Evolutionary conservation across 2,113 vertebrate species (phyloP), one percentile per base, ranked within the genome.

Genomic region (Lophochroa leadbeateri): DNA sequence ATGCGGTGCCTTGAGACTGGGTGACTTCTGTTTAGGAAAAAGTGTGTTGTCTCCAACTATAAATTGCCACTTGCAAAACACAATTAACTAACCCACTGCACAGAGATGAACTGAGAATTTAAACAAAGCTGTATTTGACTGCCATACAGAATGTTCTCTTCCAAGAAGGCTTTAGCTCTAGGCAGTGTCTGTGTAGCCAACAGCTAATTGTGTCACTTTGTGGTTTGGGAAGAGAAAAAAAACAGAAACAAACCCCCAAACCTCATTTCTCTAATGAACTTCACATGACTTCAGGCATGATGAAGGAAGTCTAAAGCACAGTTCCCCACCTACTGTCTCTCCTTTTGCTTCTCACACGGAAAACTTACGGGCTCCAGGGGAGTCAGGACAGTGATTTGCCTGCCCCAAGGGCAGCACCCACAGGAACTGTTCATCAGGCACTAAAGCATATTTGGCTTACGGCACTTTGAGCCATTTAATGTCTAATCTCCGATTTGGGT

Each of bases 21-120:
- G 63, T 70, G 52, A 49, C 50, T 90, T 90, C 61, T 67, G 61
- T 57, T 94, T 67, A 83, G 94, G 89, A 94, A 87, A 92, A 75
- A 92, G 52, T 43, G 6, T 37, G 37, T 28, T 57, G 57, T 61
- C 63, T 89, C 86, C 82, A 87, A 19, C 39, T 65, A 31, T 25
- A 89, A 92, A 92, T 79, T 83, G 63, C 46, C 82, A 67, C 72
- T 67, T 92, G 77, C 68, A 87, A 71, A 95, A 47, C 52, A 75
- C 25, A 80, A 17, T 70, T 74, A 82, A 55, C 39, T 82, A 70
- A 61, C 81, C 35, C 53, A 41, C 55, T 65, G 29, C 24, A 60
- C 43, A 78, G 65, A 82, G 46, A 55, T 49, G 17, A 69, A 92
- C 0, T 55, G 25, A 46, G 79, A 76, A 52, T n/a, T 77, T 76